Base-by-base conservation (phyloP, 2,113 vertebrate genomes). In the Osmerus eperlanus region DNA sequence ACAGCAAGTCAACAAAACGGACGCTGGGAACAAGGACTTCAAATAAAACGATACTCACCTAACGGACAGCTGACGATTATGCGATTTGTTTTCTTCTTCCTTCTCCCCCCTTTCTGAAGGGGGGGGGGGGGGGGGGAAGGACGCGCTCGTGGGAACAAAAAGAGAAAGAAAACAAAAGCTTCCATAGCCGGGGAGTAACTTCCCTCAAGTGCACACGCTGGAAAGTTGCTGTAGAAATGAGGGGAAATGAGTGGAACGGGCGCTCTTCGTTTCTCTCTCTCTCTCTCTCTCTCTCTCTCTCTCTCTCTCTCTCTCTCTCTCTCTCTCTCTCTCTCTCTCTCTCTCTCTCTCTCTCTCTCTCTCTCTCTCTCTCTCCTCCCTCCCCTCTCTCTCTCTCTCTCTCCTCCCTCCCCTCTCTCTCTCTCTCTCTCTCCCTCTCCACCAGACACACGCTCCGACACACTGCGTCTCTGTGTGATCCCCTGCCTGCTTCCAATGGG, bases 101-200 rank as follows among this genome's bases (percentile, higher is more conserved):
- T 2, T 47, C 9, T 12, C 9, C 41, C 41, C 41, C 41, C 41
- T 21, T 19, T 36, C 14, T 28, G 23, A 12, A 13, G 41, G 41
- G 3, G 28, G 11, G 67, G 60, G 25, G 72, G 6, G 21, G 67
- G 60, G 25, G 72, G 6, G 21, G 53, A 51, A 56, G 51, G 55
- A 70, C 80, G 79, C 88, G 86, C n/a, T 47, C 68, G 73, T 81
- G 83, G 76, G 62, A 67, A 82, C 70, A 23, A 71, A 21, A 14
- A 66, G 7, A 23, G 36, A 51, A 4, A 4, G 62, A 59, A 36
- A 70, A 65, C 2, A 1, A 70, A 80, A 77, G 77, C 84, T 80
- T 88, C 88, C 87, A 87, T 74, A 73, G 71, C 69, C 18, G 16
- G 25, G 64, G 80, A 71, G 84, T 88, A 84, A 81, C 83, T 87